phyloP scores from a whole-genome alignment of 2,888 invertebrate genomes.

The Lithophane ornitopus region DNA sequence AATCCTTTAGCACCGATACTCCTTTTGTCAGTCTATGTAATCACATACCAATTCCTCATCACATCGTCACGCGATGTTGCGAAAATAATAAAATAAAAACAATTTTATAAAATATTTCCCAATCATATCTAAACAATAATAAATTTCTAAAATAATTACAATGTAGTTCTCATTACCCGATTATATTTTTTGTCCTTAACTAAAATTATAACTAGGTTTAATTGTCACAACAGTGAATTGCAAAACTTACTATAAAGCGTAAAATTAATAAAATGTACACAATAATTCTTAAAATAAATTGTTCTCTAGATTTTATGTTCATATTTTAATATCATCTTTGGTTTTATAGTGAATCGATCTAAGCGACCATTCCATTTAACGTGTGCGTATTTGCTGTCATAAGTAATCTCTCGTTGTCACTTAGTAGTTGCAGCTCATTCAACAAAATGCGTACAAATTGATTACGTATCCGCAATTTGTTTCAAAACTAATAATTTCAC shows the following conservation, averaged over 20 bases:
- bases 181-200: slow-evolving; percentile 61
- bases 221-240: slow-evolving; percentile 73
- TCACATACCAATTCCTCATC: slow-evolving; percentile 69
- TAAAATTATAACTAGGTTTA: slow-evolving; percentile 59
- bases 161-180: slow-evolving; percentile 63
- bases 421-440: slow-evolving; percentile 22
- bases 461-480: slow-evolving; percentile 31
- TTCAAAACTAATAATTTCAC: slow-evolving; percentile 31
- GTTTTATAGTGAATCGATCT: slow-evolving; percentile 79
- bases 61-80: slow-evolving; percentile 53
- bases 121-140: slow-evolving; percentile 68
- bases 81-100: slow-evolving; percentile 63
- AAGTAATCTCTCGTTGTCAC: slow-evolving; percentile 23
- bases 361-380: slow-evolving; percentile 68
- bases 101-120: slow-evolving; percentile 66
- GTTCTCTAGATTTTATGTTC: slow-evolving; percentile 74
- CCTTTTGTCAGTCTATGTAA: slow-evolving; percentile 75
- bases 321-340: slow-evolving; percentile 87
- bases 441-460: slow-evolving; percentile 34
- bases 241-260: slow-evolving; percentile 58
- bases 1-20: slow-evolving; percentile 72
- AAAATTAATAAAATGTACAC: slow-evolving; percentile 65
- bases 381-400: slow-evolving; percentile 40
- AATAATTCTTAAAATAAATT: slow-evolving; percentile 72
- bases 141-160: slow-evolving; percentile 66